A percentile compares a stretch with the other conserved stretches of the same genome.
phyloP scores from a whole-genome alignment of 2,113 vertebrate genomes.

The Paramisgurnus dabryanus region DNA sequence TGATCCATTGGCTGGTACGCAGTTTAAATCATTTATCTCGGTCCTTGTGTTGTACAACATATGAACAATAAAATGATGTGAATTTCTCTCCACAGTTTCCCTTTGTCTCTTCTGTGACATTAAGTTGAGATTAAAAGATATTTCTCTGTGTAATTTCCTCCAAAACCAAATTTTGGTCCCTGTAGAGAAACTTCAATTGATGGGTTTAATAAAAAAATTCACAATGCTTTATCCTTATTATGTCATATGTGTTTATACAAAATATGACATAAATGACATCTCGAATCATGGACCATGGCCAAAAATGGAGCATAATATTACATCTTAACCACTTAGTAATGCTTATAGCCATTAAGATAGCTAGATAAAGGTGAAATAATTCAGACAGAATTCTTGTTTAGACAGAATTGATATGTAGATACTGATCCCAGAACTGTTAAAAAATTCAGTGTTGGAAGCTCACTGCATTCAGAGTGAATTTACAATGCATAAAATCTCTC shows the following conservation, averaged over 20 bases:
- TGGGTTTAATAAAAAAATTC: background rate
- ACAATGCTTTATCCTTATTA: background rate
- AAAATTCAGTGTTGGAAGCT: no score
- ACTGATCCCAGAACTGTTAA: no score
- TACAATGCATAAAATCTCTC: slow-evolving; percentile 2
- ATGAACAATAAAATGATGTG: no score
- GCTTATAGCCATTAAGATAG: no score
- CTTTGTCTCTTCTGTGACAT: background rate
- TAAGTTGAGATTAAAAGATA: background rate
- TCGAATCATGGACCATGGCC: background rate
- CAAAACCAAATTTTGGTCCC: background rate
- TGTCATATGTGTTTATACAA: no score
- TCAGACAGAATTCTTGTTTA: no score
- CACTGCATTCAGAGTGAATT: background rate
- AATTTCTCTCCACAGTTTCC: no score
- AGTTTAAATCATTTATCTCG: background rate
- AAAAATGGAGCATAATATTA: no score
- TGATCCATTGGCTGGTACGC: slow-evolving; percentile 83
- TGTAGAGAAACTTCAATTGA: slow-evolving; percentile 3
- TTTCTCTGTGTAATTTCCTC: background rate
- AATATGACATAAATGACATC: background rate
- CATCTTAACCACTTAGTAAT: background rate
- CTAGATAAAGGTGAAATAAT: no score
- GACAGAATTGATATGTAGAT: no score
- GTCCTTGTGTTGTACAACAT: background rate